Evolutionary conservation across 2,113 vertebrate species (phyloP), one percentile per base, ranked within the genome.

Genomic region (Vanacampus margaritifer): DNA sequence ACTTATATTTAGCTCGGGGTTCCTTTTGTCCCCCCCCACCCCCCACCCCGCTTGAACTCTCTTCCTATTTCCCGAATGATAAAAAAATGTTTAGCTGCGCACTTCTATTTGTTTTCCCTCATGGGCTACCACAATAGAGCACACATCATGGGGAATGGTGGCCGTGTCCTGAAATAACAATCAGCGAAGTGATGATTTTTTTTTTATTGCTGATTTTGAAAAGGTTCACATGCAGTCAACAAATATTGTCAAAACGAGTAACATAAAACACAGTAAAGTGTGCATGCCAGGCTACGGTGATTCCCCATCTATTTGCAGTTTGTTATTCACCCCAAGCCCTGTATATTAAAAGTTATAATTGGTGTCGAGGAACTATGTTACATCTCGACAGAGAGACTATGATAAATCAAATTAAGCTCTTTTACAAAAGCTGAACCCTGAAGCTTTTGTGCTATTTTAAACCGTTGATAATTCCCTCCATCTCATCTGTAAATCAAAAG

Each of bases 121-220:
- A 41, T 67, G 70, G 66, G 36, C 51, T 50, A 61, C 63, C 64
- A 76, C 76, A 79, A 76, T 65, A 75, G 79, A 24, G 43, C 64
- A 56, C 26, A 46, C 28, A 60, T 67, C 61, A 11, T 39, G 66
- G 56, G 21, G 57, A 72, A 66, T 41, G 53, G 69, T 14, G 76
- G 61, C 4, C 13, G 53, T 24, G 62, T 74, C 76, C 83, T 83
- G 76, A 73, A 88, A 89, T 73, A 88, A 88, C 77, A 88, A 84
- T 73, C 69, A 32, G 74, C 84, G 58, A 14, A 17, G 5, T 6
- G n/a, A 2, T 6, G 3, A 16, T 9, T 56, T 54, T 54, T 53
- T 26, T 5, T 24, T 54, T 32, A 26, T 26, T 9, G 11, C 23
- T 54, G 23, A 10, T 54, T 54, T 54, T 24, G 50, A 23, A 24